A percentile compares a stretch with the other conserved stretches of the same genome.
Conservation (phyloP, 2,113 vertebrate genomes). For the Columbina picui region DNA sequence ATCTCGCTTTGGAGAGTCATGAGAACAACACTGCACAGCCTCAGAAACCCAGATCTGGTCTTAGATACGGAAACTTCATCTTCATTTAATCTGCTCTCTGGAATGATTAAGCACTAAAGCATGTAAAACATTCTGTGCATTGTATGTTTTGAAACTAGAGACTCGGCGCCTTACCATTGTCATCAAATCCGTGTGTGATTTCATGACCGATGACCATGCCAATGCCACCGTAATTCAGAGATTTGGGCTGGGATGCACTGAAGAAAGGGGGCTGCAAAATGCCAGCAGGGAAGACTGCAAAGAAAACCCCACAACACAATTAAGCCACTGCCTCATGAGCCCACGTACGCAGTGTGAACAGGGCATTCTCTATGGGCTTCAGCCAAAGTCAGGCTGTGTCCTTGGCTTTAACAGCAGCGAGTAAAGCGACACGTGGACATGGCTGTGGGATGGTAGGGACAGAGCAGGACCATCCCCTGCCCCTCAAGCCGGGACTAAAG, state of each 20-base stretch:
- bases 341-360: rapidly evolving
- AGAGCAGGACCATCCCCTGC: not conserved
- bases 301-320: not conserved
- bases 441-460: not conserved
- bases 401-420: not conserved
- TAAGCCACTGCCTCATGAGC: not conserved
- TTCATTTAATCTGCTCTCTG: not conserved
- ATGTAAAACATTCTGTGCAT: rapidly evolving
- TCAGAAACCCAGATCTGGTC: not conserved
- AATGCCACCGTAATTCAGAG: conserved; percentile 92
- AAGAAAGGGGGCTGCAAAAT: conserved; percentile 97
- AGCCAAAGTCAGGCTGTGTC: not conserved
- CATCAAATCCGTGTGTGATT: conserved; percentile 96
- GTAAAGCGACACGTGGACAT: not conserved
- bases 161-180: conserved; percentile 83
- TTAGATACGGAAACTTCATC: rapidly evolving
- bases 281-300: conserved; percentile 92
- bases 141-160: not conserved
- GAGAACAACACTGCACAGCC: not conserved
- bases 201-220: conserved; percentile 98
- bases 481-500: not conserved
- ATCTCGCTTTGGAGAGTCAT: not conserved
- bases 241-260: conserved; percentile 87
- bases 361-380: not conserved
- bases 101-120: not conserved